phyloP scores from a whole-genome alignment of 2,888 invertebrate species.

The Leucoma salicis region DNA sequence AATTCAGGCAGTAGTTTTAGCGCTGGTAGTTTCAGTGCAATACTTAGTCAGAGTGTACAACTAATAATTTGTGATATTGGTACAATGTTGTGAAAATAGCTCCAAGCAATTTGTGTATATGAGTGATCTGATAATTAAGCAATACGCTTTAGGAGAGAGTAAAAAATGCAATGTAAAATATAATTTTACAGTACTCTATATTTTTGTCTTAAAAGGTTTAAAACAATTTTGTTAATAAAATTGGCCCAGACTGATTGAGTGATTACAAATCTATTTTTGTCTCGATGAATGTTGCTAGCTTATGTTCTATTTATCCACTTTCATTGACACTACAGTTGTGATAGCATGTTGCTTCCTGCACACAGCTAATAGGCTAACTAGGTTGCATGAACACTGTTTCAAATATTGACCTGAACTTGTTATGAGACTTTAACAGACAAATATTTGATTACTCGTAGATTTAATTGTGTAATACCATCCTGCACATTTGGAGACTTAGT shows the following conservation, averaged over 20 bases:
- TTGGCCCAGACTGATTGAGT: constrained; percentile 26
- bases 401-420: constrained; percentile 5
- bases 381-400: constrained; percentile 10
- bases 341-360: neutral
- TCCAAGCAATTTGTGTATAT: constrained; percentile 39
- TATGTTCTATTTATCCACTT: constrained; percentile 25
- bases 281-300: constrained; percentile 23
- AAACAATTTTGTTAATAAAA: constrained; percentile 21
- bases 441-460: neutral
- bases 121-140: constrained; percentile 51
- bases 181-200: constrained; percentile 43
- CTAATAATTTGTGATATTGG: constrained; percentile 15
- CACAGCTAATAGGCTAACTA: neutral
- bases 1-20: constrained; percentile 3
- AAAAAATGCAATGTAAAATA: constrained; percentile 41
- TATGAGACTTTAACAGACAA: neutral
- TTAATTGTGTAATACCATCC: constrained; percentile 9
- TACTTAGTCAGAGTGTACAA: constrained; percentile 12
- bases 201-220: constrained; percentile 26
- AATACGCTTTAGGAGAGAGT: constrained; percentile 39
- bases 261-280: constrained; percentile 36
- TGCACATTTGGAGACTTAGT: constrained; percentile 4
- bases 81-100: constrained; percentile 36
- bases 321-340: constrained; percentile 5
- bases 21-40: too few relatives aligned